These are phyloP conservation scores for Zaprionus lineosus DNA, from an alignment of 2,888 invertebrate species.

Conservation along the genomic window DNA sequence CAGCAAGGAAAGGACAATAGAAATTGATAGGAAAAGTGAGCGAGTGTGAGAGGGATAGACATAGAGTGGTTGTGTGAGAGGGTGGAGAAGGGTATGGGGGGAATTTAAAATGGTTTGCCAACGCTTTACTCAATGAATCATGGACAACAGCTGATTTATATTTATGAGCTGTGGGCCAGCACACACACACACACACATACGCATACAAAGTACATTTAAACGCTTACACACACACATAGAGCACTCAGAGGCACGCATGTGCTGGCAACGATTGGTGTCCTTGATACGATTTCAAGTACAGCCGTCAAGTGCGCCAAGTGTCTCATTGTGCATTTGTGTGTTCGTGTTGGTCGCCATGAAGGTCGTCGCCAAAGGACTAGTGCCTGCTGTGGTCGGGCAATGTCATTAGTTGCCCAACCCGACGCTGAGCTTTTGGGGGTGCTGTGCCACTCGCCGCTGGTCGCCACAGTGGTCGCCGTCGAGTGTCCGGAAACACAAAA, in stretches of 20 bases:
- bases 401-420: conserved; percentile 54
- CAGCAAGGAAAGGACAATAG: not conserved
- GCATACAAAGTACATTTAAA: conserved; percentile 9
- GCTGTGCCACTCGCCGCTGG: too few species aligned
- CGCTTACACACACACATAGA: conserved; percentile 1
- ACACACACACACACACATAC: conserved; percentile 13
- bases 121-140: conserved; percentile 76
- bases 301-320: conserved; percentile 71
- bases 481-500: conserved; percentile 47
- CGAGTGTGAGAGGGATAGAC: conserved; percentile 6
- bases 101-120: not conserved
- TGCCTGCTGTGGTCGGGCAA: conserved; percentile 37
- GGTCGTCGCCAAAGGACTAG: conserved; percentile 43
- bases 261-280: conserved; percentile 68
- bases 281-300: conserved; percentile 76
- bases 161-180: conserved; percentile 49
- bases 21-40: not conserved
- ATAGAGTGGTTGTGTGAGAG: not conserved
- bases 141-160: conserved; percentile 78
- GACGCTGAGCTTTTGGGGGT: too few species aligned
- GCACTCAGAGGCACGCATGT: conserved; percentile 27
- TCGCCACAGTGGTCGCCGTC: too few species aligned
- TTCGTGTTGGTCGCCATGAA: conserved; percentile 51
- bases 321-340: conserved; percentile 73
- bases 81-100: not conserved